A percentile compares a stretch with the other conserved stretches of the same genome.
phyloP scores from a whole-genome alignment of 2,113 vertebrate genomes.

The Catharus minimus region DNA sequence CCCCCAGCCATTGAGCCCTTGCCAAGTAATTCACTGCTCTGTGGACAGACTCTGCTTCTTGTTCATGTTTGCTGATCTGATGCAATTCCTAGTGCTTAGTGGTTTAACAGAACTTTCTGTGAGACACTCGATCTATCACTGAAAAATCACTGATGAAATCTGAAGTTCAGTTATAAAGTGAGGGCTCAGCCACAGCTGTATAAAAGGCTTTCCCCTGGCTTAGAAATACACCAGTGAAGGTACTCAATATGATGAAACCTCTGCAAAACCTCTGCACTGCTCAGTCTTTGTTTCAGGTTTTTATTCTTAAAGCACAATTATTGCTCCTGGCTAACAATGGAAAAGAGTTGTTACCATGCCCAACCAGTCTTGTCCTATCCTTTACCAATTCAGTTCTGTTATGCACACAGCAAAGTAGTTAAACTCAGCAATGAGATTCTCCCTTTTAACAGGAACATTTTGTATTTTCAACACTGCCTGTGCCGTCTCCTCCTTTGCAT shows the following conservation, averaged over 20 bases:
- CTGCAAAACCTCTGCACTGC: background rate
- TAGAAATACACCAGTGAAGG: background rate
- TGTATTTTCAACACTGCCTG: background rate
- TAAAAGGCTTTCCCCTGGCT: slow-evolving; percentile 29
- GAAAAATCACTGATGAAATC: slow-evolving; percentile 65
- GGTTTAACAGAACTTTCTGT: slow-evolving; percentile 46
- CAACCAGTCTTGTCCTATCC: background rate
- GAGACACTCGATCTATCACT: slow-evolving; percentile 59
- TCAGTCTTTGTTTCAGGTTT: background rate
- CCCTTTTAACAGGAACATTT: background rate
- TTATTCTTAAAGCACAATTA: background rate
- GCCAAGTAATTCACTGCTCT: slow-evolving; percentile 17
- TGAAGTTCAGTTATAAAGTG: slow-evolving; percentile 44
- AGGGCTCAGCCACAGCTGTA: slow-evolving; percentile 35
- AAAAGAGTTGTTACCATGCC: background rate
- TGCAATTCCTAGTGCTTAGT: slow-evolving; percentile 31
- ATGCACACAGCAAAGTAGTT: background rate
- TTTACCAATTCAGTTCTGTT: background rate
- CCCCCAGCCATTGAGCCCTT: slow-evolving; percentile 8
- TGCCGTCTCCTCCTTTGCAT: background rate
- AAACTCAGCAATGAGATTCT: background rate
- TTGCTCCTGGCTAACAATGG: background rate
- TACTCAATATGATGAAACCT: background rate
- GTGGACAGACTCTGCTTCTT: slow-evolving; percentile 2
- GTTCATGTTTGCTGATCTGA: slow-evolving; percentile 16